Percentiles rank a stretch among this genome's conserved stretches.
These are phyloP conservation scores for Peromyscus californicus DNA, from an alignment of 2,113 vertebrate species.

Conservation along the genomic window DNA sequence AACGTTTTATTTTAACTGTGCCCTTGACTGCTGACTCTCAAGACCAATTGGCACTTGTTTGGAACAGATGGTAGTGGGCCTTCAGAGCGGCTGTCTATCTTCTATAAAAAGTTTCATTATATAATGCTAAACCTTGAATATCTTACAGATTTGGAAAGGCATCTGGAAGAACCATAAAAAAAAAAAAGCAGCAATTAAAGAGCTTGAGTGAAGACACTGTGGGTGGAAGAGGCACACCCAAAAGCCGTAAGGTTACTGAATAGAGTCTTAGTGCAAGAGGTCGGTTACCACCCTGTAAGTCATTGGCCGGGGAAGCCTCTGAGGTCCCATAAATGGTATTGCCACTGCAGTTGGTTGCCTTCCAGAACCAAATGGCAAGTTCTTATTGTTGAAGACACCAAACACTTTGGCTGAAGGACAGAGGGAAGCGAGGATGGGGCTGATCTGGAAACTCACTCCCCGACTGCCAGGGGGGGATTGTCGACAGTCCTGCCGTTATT, in stretches of 20 bases:
- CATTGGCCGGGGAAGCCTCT: not conserved
- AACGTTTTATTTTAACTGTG: not conserved
- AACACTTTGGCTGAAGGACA: not conserved
- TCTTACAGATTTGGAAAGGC: constrained; percentile 28
- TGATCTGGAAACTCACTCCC: not conserved
- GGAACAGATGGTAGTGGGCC: not conserved
- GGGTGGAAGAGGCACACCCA: not conserved
- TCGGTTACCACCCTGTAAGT: not conserved
- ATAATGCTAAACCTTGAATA: constrained; percentile 9
- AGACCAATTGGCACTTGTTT: not conserved
- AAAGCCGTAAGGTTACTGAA: not conserved
- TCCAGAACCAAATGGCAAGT: not conserved
- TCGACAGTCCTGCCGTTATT: not conserved
- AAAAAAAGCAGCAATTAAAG: not conserved
- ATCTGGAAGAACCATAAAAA: constrained; percentile 8
- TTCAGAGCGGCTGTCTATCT: not conserved
- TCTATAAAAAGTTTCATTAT: constrained; percentile 34
- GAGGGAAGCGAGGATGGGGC: not conserved
- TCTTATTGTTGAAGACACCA: not conserved
- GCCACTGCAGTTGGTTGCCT: not conserved
- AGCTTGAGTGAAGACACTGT: not conserved
- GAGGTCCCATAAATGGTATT: not conserved
- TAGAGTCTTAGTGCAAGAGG: not conserved
- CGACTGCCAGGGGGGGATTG: not conserved
- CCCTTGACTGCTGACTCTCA: not conserved